Base-by-base conservation (phyloP, 2,113 vertebrate species). In the Tympanuchus pallidicinctus region DNA sequence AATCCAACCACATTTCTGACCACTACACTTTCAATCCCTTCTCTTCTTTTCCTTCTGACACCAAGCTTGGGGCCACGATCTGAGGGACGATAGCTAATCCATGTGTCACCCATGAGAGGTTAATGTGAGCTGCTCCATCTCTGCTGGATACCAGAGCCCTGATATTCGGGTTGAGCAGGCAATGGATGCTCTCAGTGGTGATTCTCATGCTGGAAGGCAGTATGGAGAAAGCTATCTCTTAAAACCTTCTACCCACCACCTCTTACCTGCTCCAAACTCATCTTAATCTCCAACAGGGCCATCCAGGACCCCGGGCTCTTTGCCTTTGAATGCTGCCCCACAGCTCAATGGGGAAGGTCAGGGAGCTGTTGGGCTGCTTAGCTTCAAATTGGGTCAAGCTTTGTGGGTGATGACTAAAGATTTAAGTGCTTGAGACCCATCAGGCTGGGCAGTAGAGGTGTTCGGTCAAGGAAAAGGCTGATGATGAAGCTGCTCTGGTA, bases 101-200 rank as follows among this genome's bases (percentile, higher is more conserved):
- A 0, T 22, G 27, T 54, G 21, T 73, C 72, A 34, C 28, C 15
- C 6, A 1, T 24, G 48, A 45, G 57, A 45, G 48, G 28, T 47
- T 38, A 22, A 63, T 3, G 0, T 32, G 76, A 78, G 76, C 59
- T 74, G 32, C 17, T 54, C 32, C 47, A 27, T 32, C 85, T 71
- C 64, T 56, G 13, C 50, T 71, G 56, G 45, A 40, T 71, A 4
- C 45, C 57, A 71, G 11, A 25, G 4, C 34, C 45, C 52, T 47
- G 1, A 57, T 7, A 10, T 21, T 64, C 38, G 56, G 42, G 52
- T 36, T 1, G 4, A 40, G 45, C 1, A 0, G 27, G 48, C 42
- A 72, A 21, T 36, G 76, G 54, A 21, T 69, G 36, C 42, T 82
- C 36, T n/a, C 40, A 52, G 22, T 45, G 71, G 40, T 67, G 40